phyloP scores from a whole-genome alignment of 2,113 vertebrate species.

The Octodon degus region DNA sequence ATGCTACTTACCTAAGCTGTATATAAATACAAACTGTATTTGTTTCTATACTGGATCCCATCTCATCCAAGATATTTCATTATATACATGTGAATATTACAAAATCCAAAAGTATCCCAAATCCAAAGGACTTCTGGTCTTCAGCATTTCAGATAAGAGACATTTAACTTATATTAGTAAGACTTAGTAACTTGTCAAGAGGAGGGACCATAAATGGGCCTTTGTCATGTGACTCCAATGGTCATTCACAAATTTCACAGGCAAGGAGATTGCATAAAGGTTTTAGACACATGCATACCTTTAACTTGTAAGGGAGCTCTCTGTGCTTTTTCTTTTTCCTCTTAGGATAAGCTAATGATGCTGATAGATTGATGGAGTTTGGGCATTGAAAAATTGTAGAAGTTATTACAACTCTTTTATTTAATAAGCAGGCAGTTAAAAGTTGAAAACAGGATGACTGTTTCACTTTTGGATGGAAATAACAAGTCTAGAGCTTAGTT shows the following conservation, averaged over 20 bases:
- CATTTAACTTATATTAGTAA: not conserved
- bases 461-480: not conserved
- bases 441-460: not conserved
- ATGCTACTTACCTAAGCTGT: not conserved
- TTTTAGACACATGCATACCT: not conserved
- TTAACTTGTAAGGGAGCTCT: not conserved
- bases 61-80: not conserved
- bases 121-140: too few relatives aligned
- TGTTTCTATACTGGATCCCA: not conserved
- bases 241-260: not conserved
- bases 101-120: too few relatives aligned
- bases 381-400: not conserved
- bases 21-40: not conserved
- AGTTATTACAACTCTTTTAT: not conserved
- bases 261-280: not conserved
- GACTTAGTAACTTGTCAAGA: not conserved
- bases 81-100: not conserved
- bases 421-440: not conserved
- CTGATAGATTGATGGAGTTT: not conserved
- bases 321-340: not conserved
- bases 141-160: too few relatives aligned
- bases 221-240: not conserved
- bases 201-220: not conserved
- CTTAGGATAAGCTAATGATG: constrained; percentile 29
- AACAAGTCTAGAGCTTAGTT: not conserved